Evolutionary conservation across 2,797 vertebrate species (phyloP), one percentile per base, ranked within the genome.

Genomic region (Sebastes ruberrimus): DNA sequence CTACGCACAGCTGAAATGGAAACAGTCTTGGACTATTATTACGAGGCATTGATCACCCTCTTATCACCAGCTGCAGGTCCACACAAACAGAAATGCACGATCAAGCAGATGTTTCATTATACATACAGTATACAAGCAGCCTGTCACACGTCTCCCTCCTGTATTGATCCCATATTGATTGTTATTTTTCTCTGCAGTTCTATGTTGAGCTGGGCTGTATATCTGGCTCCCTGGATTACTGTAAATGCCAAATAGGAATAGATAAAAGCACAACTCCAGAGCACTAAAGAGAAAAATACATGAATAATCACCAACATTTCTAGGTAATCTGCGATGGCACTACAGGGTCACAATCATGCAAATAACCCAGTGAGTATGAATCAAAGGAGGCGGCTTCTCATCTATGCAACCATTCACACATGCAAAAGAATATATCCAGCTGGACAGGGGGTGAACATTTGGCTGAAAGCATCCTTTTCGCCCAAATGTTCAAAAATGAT

Each of bases 11-110:
- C 67, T 78, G 64, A 85, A 83, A 85, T 80, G 78, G 80, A 83
- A 85, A 81, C 71, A 32, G 71, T 61, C 67, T 66, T 76, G 62
- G 63, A 63, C n/a, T 78, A 71, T 75, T 84, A 79, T 73, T 77
- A 55, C 1, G 2, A 77, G 65, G 59, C 67, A 83, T 76, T 84
- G 75, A 89, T 91, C 75, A 74, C 16, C 16, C 49, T 74, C 72
- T 80, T 79, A 86, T 89, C 82, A 46, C 20, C 52, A 66, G 85
- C 80, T 78, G 72, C 77, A 84, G 81, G 59, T 62, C 42, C 55
- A 74, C 25, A 80, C 8, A 62, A 56, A 78, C 25, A 74, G 28
- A 74, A 23, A 65, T 8, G 56, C 32, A 68, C 53, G 76, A 56
- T 78, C 65, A 74, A 57, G 35, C 30, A 72, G 23, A 56, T n/a